phyloP scores from a whole-genome alignment of 2,888 invertebrate species.

The Chymomyza procnemis region DNA sequence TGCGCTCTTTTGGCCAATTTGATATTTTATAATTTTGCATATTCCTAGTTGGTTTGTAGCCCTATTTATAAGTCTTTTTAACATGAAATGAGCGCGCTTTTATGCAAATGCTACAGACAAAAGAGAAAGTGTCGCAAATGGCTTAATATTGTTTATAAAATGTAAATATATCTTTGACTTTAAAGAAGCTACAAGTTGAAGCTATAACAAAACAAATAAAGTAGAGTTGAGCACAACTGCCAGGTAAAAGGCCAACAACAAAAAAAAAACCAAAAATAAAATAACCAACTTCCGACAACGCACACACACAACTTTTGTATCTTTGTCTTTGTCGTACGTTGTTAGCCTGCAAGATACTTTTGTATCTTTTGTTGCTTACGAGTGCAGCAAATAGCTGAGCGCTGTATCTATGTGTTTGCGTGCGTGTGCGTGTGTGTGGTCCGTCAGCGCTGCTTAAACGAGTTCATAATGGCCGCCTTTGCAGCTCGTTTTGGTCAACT shows the following conservation, averaged over 20 bases:
- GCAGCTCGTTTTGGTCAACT: background rate
- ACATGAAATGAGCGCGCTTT: background rate
- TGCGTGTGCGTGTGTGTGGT: background rate
- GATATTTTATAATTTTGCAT: too few species aligned
- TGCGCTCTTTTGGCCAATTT: too few species aligned
- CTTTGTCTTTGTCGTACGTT: background rate
- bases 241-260: conserved; percentile 23
- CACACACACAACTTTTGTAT: background rate
- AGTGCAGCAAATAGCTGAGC: background rate
- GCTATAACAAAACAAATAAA: conserved; percentile 16
- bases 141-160: conserved; percentile 45
- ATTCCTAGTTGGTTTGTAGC: too few species aligned
- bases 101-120: conserved; percentile 26
- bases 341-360: conserved; percentile 30
- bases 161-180: conserved; percentile 49
- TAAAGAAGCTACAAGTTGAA: conserved; percentile 46
- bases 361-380: conserved; percentile 31
- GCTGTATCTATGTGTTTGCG: background rate
- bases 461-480: background rate
- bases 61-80: background rate
- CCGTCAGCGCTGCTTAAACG: background rate
- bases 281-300: conserved; percentile 23
- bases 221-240: conserved; percentile 9
- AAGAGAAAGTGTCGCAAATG: conserved; percentile 61
- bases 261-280: background rate